Conservation (phyloP, 2,797 vertebrate species). For the Sciurus carolinensis region DNA sequence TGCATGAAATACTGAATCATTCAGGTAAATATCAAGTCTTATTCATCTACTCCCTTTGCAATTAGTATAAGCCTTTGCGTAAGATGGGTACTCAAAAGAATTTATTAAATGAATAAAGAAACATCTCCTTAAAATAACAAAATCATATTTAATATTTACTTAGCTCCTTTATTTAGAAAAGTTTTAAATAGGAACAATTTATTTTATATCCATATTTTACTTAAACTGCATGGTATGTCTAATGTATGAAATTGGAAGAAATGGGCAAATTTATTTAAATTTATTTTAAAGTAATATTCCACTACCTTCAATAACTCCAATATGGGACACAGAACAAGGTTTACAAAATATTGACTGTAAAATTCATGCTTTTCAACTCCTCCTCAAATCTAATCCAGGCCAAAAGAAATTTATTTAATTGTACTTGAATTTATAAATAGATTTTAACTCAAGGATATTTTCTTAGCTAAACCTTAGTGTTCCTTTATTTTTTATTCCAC, state of each 20-base stretch:
- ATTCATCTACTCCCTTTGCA: not conserved
- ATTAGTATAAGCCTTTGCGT: not conserved
- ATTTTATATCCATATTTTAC: constrained; percentile 21
- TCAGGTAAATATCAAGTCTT: not conserved
- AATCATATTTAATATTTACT: constrained; percentile 26
- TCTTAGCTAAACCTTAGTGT: not conserved
- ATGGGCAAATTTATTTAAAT: constrained; percentile 21
- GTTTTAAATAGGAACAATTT: not conserved
- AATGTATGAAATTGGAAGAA: not conserved
- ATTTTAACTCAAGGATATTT: not conserved
- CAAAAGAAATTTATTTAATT: not conserved
- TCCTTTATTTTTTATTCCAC: not conserved
- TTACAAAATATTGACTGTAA: not conserved
- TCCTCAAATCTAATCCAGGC: not conserved
- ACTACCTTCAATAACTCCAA: not conserved
- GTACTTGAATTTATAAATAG: not conserved
- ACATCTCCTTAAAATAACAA: constrained; percentile 22
- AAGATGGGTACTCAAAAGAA: not conserved
- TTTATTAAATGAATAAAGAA: constrained; percentile 34
- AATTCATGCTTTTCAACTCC: not conserved
- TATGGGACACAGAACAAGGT: not conserved
- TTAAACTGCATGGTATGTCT: not conserved
- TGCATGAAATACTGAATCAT: not conserved
- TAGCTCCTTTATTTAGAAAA: constrained; percentile 46
- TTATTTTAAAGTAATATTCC: not conserved